A percentile compares a stretch with the other conserved stretches of the same genome.
Evolutionary conservation across 2,797 vertebrate genomes (phyloP).

Genomic region (Gallinago solitaria): DNA sequence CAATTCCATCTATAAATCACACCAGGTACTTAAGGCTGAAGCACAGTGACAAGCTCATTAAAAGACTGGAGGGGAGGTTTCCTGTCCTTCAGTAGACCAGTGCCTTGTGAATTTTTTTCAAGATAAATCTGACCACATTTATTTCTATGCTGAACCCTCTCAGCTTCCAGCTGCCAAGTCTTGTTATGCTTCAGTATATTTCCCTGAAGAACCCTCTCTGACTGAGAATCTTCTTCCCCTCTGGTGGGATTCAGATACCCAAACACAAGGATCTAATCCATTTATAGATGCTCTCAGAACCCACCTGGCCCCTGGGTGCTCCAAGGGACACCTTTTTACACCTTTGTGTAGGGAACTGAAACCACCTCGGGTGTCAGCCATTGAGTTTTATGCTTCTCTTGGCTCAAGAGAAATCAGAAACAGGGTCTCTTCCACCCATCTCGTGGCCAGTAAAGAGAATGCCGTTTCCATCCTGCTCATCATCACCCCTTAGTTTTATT

Average conservation of each 20-base stretch:
- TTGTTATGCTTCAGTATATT: not conserved
- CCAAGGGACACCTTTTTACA: not conserved
- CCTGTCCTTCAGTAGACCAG: not conserved
- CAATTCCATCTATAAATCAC: not conserved
- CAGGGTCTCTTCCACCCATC: not conserved
- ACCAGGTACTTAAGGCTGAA: fast-evolving
- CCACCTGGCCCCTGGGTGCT: not conserved
- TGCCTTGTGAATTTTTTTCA: not conserved
- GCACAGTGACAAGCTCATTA: too few relatives aligned
- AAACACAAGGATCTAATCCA: fast-evolving
- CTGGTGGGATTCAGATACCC: not conserved
- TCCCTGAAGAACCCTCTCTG: not conserved
- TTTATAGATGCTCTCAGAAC: not conserved
- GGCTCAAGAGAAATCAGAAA: not conserved
- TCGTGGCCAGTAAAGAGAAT: not conserved
- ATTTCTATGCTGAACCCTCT: not conserved
- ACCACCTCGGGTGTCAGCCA: not conserved
- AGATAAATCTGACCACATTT: not conserved
- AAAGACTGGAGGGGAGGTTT: not conserved
- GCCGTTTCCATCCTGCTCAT: not conserved
- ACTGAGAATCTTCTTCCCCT: not conserved
- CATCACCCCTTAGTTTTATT: not conserved
- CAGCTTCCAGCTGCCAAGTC: not conserved
- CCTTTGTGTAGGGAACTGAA: not conserved
- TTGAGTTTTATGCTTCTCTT: not conserved